Evolutionary conservation across 1,140 invertebrate genomes (phyloP).

Genomic region (Zaprionus nigranus): DNA sequence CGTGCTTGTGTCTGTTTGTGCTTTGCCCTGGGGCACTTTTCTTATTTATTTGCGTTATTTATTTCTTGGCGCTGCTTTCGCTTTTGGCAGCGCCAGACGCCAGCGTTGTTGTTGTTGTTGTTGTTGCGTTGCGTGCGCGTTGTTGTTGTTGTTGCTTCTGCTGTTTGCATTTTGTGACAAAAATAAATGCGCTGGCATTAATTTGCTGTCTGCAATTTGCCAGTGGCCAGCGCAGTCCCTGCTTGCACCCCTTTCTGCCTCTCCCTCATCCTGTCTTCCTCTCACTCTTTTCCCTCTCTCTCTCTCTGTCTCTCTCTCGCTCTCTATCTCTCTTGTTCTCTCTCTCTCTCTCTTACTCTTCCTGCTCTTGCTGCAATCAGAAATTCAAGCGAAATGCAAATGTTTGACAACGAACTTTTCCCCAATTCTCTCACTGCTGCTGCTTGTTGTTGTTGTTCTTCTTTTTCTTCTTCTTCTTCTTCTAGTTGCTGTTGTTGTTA

Average conservation of each 20-base stretch:
- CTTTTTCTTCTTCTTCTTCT: background rate
- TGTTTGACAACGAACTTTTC: conserved; percentile 79
- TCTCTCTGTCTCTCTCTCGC: background rate
- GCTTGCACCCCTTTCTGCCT: conserved; percentile 8
- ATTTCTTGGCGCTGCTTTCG: conserved; percentile 80
- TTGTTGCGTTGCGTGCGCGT: conserved; percentile 31
- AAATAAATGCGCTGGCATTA: conserved; percentile 81
- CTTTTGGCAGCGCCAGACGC: conserved; percentile 78
- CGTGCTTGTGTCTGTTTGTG: conserved; percentile 15
- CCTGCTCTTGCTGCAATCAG: conserved; percentile 63
- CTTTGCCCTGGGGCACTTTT: conserved; percentile 72
- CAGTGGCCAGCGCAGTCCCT: conserved; percentile 59
- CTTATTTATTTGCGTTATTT: conserved; percentile 83
- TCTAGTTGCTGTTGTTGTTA: conserved; percentile 1
- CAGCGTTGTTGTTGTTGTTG: conserved; percentile 23
- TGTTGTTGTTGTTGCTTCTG: conserved; percentile 43
- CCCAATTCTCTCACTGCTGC: conserved; percentile 29
- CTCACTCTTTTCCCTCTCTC: conserved; percentile 1
- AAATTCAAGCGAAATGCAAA: conserved; percentile 82
- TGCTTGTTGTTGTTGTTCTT: conserved; percentile 14
- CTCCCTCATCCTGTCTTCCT: conserved; percentile 3
- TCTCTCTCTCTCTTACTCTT: conserved; percentile 4
- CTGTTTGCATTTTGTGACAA: conserved; percentile 82
- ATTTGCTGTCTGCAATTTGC: conserved; percentile 80
- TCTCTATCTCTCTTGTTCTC: background rate